phyloP scores from a whole-genome alignment of 2,113 vertebrate genomes.

The Danionella cerebrum region DNA sequence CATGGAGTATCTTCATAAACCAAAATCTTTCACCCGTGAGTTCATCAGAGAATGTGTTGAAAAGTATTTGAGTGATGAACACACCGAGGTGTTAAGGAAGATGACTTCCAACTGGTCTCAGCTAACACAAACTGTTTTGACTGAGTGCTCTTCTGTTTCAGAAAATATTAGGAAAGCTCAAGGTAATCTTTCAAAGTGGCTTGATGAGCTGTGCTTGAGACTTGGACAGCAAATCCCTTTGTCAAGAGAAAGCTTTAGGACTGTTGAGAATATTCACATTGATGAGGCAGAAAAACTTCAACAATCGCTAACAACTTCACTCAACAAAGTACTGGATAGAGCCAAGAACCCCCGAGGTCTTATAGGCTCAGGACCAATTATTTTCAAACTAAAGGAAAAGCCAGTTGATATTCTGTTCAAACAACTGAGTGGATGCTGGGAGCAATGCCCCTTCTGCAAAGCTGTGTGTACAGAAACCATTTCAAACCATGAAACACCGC shows the following conservation, averaged over 20 bases:
- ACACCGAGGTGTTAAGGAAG: neutral
- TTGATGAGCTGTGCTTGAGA: conserved; percentile 16
- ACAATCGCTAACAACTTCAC: neutral
- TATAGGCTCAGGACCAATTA: neutral
- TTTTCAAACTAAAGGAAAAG: neutral
- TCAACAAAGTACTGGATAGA: neutral
- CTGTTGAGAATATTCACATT: conserved; percentile 9
- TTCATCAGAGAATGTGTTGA: conserved; percentile 8
- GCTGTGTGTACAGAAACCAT: conserved; percentile 20
- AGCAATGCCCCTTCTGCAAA: conserved; percentile 30
- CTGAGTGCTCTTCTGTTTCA: neutral
- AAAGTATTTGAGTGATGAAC: neutral
- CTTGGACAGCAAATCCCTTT: neutral
- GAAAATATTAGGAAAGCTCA: neutral
- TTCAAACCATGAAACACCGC: neutral
- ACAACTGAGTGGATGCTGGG: conserved; percentile 24
- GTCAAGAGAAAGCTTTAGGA: neutral
- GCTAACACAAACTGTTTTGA: neutral
- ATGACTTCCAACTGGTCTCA: neutral
- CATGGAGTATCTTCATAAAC: conserved; percentile 9
- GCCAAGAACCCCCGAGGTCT: neutral
- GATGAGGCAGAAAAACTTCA: neutral
- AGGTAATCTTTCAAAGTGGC: conserved; percentile 13
- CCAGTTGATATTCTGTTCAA: neutral
- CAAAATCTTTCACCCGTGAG: neutral